Base-by-base conservation (phyloP, 2,888 invertebrate genomes). In the Melanostoma scalare region DNA sequence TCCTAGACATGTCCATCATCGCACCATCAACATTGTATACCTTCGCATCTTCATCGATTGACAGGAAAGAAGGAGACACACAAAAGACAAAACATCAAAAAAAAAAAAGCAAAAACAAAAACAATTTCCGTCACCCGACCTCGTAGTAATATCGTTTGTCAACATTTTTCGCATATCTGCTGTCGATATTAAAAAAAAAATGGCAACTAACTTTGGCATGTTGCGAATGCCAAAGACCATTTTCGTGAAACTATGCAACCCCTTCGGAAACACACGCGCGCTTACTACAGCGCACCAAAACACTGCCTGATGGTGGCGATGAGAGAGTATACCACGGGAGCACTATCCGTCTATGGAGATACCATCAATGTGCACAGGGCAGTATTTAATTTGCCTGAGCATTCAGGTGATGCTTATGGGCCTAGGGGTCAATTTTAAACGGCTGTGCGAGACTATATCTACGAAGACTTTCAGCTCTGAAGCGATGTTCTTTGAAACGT, bases 131-230 rank as follows among this genome's bases (percentile, higher is more conserved):
- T 75, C 84, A 79, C 55, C 82, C 56, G 65, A 63, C 60, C 79
- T 61, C 79, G 74, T 72, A 79, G 60, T 60, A 71, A 84, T 90
- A 90, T 90, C 90, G 89, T 89, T 88, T 88, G 89, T 89, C 90
- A 89, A 88, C 90, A 90, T 90, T 88, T 88, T 87, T 88, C 88
- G 89, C 89, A 90, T 90, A 86, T 88, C 90, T 90, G 89, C 89
- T 90, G 91, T 90, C 89, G 89, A 89, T 90, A 90, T 90, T 90
- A 90, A 90, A 76, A 56, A 46, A 46, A 44, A 48, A 88, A 89
- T 88, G 88, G 88, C 89, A 89, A 89, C 89, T 88, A 87, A 88
- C 89, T 89, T 88, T 87, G 90, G 90, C 88, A 90, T 89, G 89
- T 90, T 88, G 88, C 89, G 88, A 89, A 90, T 89, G 91, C 89